Percentiles rank a stretch among this genome's conserved stretches.
Conservation (phyloP, 2,113 vertebrate species). For the Hippocampus barbouri region DNA sequence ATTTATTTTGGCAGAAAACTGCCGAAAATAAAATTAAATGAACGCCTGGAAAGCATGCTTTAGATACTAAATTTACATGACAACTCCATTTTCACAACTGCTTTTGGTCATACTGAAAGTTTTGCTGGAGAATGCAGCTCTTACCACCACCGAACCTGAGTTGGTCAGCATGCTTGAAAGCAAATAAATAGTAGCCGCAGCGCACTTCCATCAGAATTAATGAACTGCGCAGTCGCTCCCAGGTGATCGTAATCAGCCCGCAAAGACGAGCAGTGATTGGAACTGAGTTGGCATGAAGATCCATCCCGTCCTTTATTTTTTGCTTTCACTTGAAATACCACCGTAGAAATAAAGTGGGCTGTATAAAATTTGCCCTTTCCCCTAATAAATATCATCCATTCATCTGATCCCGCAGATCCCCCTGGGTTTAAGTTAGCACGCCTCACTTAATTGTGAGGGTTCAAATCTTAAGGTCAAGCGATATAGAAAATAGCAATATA, state of each 20-base stretch:
- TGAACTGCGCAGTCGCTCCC: not conserved
- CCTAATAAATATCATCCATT: no score
- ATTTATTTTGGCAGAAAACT: not conserved
- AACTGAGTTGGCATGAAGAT: not conserved
- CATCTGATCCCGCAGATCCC: no score
- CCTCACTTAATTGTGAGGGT: no score
- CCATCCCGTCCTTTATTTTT: not conserved
- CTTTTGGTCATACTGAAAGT: not conserved
- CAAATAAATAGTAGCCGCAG: not conserved
- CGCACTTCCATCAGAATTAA: not conserved
- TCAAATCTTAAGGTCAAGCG: no score
- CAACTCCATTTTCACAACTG: not conserved
- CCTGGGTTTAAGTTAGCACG: no score
- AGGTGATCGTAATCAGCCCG: slow-evolving; percentile 44
- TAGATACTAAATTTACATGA: no score
- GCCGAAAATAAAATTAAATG: not conserved
- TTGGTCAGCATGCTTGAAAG: slow-evolving; percentile 47
- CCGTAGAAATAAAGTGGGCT: no score
- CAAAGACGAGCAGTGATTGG: slow-evolving; percentile 6
- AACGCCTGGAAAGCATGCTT: not conserved
- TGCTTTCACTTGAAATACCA: not conserved
- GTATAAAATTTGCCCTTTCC: no score
- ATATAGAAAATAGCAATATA: no score
- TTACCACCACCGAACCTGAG: slow-evolving; percentile 53
- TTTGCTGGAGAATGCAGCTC: not conserved